Conservation (phyloP, 2,888 invertebrate genomes). For the Melolontha melolontha region DNA sequence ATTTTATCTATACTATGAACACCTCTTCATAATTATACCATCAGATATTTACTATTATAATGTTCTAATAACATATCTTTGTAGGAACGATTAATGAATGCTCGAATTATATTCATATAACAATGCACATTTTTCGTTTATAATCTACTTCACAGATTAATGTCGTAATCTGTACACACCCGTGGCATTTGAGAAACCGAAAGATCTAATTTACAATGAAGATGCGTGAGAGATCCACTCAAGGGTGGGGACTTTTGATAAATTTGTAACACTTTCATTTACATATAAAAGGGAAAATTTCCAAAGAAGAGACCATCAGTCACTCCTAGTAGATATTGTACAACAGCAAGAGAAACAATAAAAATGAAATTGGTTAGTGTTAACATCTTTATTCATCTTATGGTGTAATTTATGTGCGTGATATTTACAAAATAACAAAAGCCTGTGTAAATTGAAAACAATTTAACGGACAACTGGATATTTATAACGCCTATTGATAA, state of each 20-base stretch:
- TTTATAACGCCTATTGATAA: background rate
- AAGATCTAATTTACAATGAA: constrained; percentile 32
- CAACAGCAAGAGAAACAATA: constrained; percentile 25
- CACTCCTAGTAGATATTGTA: constrained; percentile 4
- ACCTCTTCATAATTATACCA: too few species aligned
- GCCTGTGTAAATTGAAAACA: constrained; percentile 6
- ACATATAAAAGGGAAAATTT: constrained; percentile 38
- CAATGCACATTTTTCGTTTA: constrained; percentile 30
- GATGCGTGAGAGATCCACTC: constrained; percentile 34
- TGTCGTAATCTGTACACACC: constrained; percentile 35
- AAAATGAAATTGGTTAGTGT: constrained; percentile 49
- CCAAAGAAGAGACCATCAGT: constrained; percentile 33
- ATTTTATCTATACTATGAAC: too few species aligned
- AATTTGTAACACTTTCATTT: constrained; percentile 42
- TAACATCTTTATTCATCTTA: constrained; percentile 12
- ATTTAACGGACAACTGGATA: constrained; percentile 6
- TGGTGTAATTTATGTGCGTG: constrained; percentile 32
- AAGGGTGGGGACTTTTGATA: constrained; percentile 39
- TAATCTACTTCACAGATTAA: constrained; percentile 30
- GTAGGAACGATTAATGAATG: background rate
- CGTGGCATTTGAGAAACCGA: constrained; percentile 38
- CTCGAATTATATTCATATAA: constrained; percentile 4
- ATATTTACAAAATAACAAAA: constrained; percentile 10
- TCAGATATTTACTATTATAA: too few species aligned
- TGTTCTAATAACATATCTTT: too few species aligned